Base-by-base conservation (phyloP, 2,888 invertebrate genomes). In the Matsumyia berberina region DNA sequence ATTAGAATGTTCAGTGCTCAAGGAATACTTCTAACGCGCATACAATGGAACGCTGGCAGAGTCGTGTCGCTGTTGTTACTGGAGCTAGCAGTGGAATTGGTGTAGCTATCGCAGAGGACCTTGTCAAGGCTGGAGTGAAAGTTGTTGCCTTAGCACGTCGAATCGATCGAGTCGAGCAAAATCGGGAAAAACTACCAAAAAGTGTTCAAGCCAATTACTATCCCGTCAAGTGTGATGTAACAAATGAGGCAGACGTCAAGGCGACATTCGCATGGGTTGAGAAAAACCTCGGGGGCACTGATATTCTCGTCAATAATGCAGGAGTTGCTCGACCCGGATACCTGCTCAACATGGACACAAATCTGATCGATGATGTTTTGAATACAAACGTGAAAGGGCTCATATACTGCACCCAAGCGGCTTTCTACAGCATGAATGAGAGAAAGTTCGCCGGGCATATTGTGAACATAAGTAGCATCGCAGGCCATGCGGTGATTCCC, bases 31-130 rank as follows among this genome's bases (percentile, higher is more conserved):
- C 24, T 24, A 24, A 24, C n/a, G n/a, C n/a, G n/a, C n/a, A n/a
- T n/a, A n/a, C 1, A 29, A 55, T 55, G 55, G 55, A 55, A 17
- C 55, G 55, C 17, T 33, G 94, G 94, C 83, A 86, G 0, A 93
- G 93, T 37, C 93, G 93, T 87, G 92, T 93, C 0, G 94, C 94
- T 0, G 91, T 94, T 24, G 93, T 94, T 70, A 94, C 94, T 0
- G 94, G 94, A 6, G 93, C 93, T 3, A 94, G 94, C 88, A 90
- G 92, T 0, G 94, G 94, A 1, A 94, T 94, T 60, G 94, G 93
- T 19, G 92, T 91, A 9, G 91, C 90, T 1, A 90, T 92, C 37
- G 89, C 89, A 1, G 87, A 87, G 42, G 89, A 90, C 37, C 88
- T 93, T 5, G 91, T 90, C 0, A 88, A 89, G 66, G 88, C 90